Evolutionary conservation across 2,797 vertebrate genomes (phyloP).

Genomic region (Trachurus trachurus): DNA sequence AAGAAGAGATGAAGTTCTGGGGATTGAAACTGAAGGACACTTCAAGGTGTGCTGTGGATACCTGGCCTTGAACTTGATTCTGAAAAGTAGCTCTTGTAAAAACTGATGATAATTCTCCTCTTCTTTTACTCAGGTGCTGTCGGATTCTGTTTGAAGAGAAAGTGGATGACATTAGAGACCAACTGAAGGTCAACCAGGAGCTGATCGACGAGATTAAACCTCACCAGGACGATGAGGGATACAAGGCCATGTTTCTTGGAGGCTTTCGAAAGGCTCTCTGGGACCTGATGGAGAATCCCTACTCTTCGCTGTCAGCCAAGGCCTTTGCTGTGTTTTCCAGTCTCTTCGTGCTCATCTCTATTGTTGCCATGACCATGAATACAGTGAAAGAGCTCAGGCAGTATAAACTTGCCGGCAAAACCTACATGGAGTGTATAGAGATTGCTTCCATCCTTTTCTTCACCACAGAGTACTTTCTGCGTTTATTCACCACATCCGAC

Average conservation of each 20-base stretch:
- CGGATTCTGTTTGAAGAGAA: slow-evolving; percentile 93
- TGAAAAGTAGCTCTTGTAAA: background rate
- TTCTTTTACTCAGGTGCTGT: slow-evolving; percentile 84
- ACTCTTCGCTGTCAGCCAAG: slow-evolving; percentile 91
- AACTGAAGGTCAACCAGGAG: slow-evolving; percentile 91
- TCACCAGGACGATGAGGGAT: slow-evolving; percentile 80
- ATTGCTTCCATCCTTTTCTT: slow-evolving; percentile 92
- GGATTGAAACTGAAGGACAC: slow-evolving; percentile 89
- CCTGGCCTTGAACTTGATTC: background rate
- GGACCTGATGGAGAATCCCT: slow-evolving; percentile 94
- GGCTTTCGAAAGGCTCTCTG: slow-evolving; percentile 85
- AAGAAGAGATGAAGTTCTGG: slow-evolving; percentile 93
- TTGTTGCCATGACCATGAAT: slow-evolving; percentile 93
- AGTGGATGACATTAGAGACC: slow-evolving; percentile 90
- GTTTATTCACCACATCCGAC: slow-evolving; percentile 89
- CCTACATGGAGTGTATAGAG: slow-evolving; percentile 92
- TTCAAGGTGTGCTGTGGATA: slow-evolving; percentile 76
- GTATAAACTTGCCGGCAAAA: slow-evolving; percentile 84
- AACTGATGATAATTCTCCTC: slow-evolving; percentile 3
- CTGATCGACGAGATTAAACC: slow-evolving; percentile 91
- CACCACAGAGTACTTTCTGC: slow-evolving; percentile 90
- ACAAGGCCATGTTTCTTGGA: slow-evolving; percentile 88
- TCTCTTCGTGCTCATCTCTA: slow-evolving; percentile 92
- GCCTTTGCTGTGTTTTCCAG: slow-evolving; percentile 91
- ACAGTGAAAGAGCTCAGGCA: slow-evolving; percentile 91